Conservation (phyloP, 2,113 vertebrate species). For the Solea solea region DNA sequence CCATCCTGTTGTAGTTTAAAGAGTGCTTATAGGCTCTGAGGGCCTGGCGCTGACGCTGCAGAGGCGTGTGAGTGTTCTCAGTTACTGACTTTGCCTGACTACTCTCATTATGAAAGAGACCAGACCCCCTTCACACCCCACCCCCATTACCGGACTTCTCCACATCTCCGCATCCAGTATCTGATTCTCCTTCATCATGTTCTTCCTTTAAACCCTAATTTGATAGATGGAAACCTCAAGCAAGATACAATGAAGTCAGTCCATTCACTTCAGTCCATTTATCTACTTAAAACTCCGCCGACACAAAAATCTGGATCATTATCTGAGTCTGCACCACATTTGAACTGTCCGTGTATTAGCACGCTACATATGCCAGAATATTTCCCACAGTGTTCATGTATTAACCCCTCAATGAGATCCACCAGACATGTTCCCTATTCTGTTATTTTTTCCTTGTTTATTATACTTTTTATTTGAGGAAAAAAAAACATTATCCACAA, state of each 20-base stretch:
- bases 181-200: slow-evolving; percentile 15
- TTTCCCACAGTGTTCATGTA: too few species aligned
- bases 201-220: slow-evolving; percentile 20
- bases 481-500: too few species aligned
- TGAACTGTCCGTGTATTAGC: too few species aligned
- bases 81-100: slow-evolving; percentile 72
- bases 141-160: slow-evolving; percentile 19
- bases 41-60: slow-evolving; percentile 57
- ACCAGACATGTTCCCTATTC: too few species aligned
- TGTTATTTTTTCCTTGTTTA: too few species aligned
- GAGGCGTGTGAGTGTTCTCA: slow-evolving; percentile 75
- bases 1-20: slow-evolving; percentile 79
- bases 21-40: slow-evolving; percentile 66
- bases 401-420: too few species aligned
- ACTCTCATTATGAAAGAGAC: slow-evolving; percentile 63
- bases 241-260: background rate
- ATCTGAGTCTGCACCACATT: too few species aligned
- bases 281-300: background rate
- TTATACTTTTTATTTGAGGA: too few species aligned
- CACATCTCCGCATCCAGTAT: slow-evolving; percentile 33
- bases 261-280: background rate
- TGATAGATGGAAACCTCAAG: slow-evolving; percentile 14
- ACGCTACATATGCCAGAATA: too few species aligned
- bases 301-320: too few species aligned
- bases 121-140: slow-evolving; percentile 13